Conservation (phyloP, 2,113 vertebrate species). For the Platycercus adscitus region DNA sequence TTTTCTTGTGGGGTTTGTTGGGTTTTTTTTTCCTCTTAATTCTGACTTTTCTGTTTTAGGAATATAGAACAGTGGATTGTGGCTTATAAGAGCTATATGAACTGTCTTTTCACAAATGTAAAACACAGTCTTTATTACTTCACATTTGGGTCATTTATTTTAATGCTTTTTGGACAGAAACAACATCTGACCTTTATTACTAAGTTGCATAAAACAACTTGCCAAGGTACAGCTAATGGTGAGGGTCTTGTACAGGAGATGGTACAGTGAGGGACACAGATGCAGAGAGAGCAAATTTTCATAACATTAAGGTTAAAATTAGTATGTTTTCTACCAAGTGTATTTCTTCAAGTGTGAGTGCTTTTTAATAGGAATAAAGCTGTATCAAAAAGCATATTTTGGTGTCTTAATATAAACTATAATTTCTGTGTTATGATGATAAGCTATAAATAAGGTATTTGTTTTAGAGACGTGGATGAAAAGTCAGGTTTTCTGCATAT, state of each 20-base stretch:
- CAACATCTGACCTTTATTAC: constrained; percentile 23
- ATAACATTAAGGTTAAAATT: neutral
- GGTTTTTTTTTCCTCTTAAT: neutral
- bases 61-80: neutral
- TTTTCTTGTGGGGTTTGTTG: neutral
- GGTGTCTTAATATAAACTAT: neutral
- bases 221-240: neutral
- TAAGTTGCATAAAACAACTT: neutral
- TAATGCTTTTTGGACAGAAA: neutral
- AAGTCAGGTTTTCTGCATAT: neutral
- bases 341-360: neutral
- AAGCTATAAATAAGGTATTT: neutral
- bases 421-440: neutral
- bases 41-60: neutral
- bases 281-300: neutral
- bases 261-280: neutral
- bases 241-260: neutral
- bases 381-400: neutral
- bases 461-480: neutral
- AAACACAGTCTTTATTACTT: neutral
- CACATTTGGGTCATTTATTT: neutral
- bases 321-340: neutral
- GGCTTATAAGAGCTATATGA: neutral
- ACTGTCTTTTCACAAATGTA: neutral
- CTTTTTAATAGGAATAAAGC: neutral